phyloP scores from a whole-genome alignment of 1,140 invertebrate genomes.

The Diuraphis noxia region DNA sequence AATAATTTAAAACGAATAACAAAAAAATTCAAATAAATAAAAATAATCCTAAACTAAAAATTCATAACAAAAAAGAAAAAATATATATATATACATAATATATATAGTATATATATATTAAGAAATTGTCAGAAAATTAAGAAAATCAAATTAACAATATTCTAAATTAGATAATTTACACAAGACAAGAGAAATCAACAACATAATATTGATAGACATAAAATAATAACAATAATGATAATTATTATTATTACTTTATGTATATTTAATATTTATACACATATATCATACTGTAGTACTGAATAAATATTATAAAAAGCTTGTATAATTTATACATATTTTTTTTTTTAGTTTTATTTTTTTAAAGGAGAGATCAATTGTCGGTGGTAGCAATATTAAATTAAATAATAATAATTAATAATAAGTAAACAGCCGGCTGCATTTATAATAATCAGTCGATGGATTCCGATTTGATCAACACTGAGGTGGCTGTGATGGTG shows the following conservation, averaged over 20 bases:
- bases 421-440: slow-evolving; percentile 18
- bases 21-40: slow-evolving; percentile 47
- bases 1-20: slow-evolving; percentile 52
- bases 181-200: slow-evolving; percentile 31
- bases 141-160: slow-evolving; percentile 45
- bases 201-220: slow-evolving; percentile 14
- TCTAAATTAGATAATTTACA: slow-evolving; percentile 30
- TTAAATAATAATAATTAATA: slow-evolving; percentile 21
- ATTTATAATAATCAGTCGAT: slow-evolving; percentile 46
- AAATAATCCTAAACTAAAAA: slow-evolving; percentile 41
- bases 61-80: slow-evolving; percentile 36
- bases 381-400: slow-evolving; percentile 49
- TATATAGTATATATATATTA: slow-evolving; percentile 7
- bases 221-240: slow-evolving; percentile 27
- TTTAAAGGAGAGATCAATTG: slow-evolving; percentile 47
- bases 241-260: background rate
- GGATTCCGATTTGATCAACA: slow-evolving; percentile 52
- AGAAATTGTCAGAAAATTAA: slow-evolving; percentile 43
- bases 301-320: slow-evolving; percentile 42
- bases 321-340: slow-evolving; percentile 35
- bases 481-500: slow-evolving; percentile 8
- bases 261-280: background rate
- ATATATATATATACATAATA: background rate
- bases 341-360: slow-evolving; percentile 27
- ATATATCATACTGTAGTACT: slow-evolving; percentile 17